Percentiles rank a stretch among this genome's conserved stretches.
These are phyloP conservation scores for Tamandua tetradactyla DNA, from an alignment of 2,797 vertebrate genomes.

Conservation along the genomic window DNA sequence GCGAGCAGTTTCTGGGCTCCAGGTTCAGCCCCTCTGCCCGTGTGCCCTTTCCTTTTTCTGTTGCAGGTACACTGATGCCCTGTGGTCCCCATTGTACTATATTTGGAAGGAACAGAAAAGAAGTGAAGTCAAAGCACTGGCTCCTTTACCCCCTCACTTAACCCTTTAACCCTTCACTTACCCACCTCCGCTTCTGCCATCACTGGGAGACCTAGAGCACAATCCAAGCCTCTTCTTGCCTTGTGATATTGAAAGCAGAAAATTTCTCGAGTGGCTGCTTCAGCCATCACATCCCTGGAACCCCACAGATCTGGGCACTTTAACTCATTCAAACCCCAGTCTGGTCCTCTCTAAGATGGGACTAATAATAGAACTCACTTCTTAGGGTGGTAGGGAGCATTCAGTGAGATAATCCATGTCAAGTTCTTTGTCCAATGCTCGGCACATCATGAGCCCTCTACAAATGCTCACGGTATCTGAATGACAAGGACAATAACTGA, in stretches of 20 bases:
- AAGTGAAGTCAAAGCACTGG: not conserved
- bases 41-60: not conserved
- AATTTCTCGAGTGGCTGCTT: not conserved
- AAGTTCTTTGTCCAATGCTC: not conserved
- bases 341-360: not conserved
- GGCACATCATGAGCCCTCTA: fast-evolving
- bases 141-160: not conserved
- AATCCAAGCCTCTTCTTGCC: not conserved
- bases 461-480: fast-evolving
- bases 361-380: no score
- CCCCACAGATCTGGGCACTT: not conserved
- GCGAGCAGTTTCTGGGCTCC: not conserved
- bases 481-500: fast-evolving
- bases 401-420: fast-evolving
- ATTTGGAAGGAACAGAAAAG: not conserved
- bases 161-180: not conserved
- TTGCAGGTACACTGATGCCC: not conserved
- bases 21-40: not conserved
- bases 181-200: no score
- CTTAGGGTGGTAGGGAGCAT: not conserved
- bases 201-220: no score
- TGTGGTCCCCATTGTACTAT: not conserved
- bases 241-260: not conserved
- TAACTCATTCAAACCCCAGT: not conserved
- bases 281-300: not conserved